Base-by-base conservation (phyloP, 30 jellyfish, hydroid and myxozoan genomes). In the Hydra vulgaris region DNA sequence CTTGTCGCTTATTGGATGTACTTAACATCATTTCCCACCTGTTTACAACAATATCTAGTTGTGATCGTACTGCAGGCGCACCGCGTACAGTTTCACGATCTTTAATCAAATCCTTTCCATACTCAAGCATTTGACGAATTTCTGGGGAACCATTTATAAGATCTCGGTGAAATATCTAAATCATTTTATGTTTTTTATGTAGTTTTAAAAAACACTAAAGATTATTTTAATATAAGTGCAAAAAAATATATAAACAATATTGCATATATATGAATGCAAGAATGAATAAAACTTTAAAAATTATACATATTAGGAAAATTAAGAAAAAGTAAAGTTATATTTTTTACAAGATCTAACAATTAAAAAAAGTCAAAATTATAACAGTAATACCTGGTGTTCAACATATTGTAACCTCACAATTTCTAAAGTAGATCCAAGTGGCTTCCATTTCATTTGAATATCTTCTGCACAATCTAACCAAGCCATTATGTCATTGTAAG, bases 381-480 rank as follows among this genome's bases (percentile, higher is more conserved):
- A n/a, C n/a, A n/a, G n/a, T n/a, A n/a, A n/a, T 40, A 90, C 97
- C 88, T 88, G 88, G 26, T 76, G 92, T 66, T 90, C 95, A 52
- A 81, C 80, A 25, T 73, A 66, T 66, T 86, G 95, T 17, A 53
- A 26, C 68, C 86, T 88, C 27, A 90, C 80, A 20, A 26, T 74
- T 68, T 79, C 94, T 53, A 90, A 80, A 52, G 74, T 80, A 26
- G 79, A 85, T 20, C 95, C 87, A 53, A 78, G 54, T 20, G 88
- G 90, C 8, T 84, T 75, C 72, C 86, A 88, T 55, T 74, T 73
- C 71, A 79, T 66, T 25, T 25, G 84, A 70, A 83, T 72, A 20
- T 83, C 90, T 70, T 90, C 95, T 15, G 95, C 95, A 80, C 91
- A 83, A 17, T 90, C 97, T 55, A 90, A 74, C 96, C 95, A 79